Percentiles rank a stretch among this genome's conserved stretches.
Conservation (phyloP, 1,140 invertebrate genomes). For the Neodiprion pinetum region DNA sequence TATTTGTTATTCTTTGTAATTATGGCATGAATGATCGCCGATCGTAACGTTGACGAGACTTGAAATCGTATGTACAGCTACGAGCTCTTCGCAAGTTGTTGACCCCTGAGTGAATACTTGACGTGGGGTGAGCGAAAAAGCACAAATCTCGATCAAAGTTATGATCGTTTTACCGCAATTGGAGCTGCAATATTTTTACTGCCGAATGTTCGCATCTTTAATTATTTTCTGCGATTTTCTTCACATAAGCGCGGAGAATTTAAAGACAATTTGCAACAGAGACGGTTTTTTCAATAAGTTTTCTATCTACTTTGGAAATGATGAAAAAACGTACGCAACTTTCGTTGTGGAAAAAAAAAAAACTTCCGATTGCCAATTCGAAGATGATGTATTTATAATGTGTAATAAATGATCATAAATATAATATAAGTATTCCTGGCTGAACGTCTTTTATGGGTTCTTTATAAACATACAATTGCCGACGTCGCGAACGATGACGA, state of each 20-base stretch:
- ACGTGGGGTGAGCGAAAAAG: too few species aligned
- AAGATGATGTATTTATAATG: not conserved
- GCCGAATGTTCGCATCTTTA: too few species aligned
- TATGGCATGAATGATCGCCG: not conserved
- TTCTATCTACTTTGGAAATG: too few species aligned
- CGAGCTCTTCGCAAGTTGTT: not conserved
- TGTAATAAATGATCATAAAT: too few species aligned
- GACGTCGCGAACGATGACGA: slow-evolving; percentile 40
- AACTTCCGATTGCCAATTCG: not conserved
- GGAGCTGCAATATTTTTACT: too few species aligned
- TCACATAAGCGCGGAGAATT: too few species aligned
- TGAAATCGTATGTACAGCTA: not conserved
- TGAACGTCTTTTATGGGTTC: slow-evolving; percentile 36
- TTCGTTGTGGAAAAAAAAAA: not conserved
- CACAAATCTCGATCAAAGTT: too few species aligned
- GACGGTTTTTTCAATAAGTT: too few species aligned
- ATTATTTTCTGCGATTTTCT: too few species aligned
- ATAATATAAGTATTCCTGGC: not conserved
- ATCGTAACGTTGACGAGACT: not conserved
- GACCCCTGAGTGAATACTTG: not conserved
- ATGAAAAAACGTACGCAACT: too few species aligned
- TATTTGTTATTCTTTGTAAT: not conserved
- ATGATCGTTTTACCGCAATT: too few species aligned
- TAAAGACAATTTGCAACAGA: too few species aligned
- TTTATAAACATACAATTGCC: slow-evolving; percentile 51